Base-by-base conservation (phyloP, 2,797 vertebrate genomes). In the Tinamus major region DNA sequence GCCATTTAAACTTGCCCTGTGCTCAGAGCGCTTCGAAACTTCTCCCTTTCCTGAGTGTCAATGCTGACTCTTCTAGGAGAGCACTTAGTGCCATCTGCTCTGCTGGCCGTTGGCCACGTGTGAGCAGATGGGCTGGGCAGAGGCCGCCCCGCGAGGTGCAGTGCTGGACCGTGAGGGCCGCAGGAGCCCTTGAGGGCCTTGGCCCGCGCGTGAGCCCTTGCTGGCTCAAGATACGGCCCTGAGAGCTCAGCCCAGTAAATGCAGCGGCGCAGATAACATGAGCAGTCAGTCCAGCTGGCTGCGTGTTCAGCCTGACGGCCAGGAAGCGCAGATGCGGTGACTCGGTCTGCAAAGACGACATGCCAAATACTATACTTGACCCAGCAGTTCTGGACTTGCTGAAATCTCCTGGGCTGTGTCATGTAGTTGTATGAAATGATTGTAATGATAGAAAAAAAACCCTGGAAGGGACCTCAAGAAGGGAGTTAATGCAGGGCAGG, bases 301-400 rank as follows among this genome's bases (percentile, higher is more conserved):
- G 16, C 42, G 13, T 24, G 26, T 16, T 88, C 59, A 55, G 55
- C 61, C 20, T 63, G 14, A 51, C 8, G 39, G n/a, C 55, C 70
- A 77, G 56, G 31, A 76, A 49, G 16, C 12, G 10, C n/a, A 65
- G 83, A 17, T 13, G 23, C 11, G 63, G 39, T 63, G 59, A 59
- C 39, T 56, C 9, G 65, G 31, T 14, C 21, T 56, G 27, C 46
- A 62, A 41, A 62, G 31, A 27, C 31, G 14, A 58, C 51, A 44
- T 0, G 1, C 14, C 35, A 63, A 72, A 0, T 79, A 42, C 29
- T 83, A 55, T 85, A 8, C 1, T 48, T 85, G 70, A 78, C 37
- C 19, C 59, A 77, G 85, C 21, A 91, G 48, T 85, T 87, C 79
- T 35, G 27, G 44, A 74, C 41, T 74, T 77, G 21, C 24, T 79